A percentile compares a stretch with the other conserved stretches of the same genome.
These are phyloP conservation scores for cat (Felis catus) DNA, from an alignment of 2,113 vertebrate genomes.

Conservation along the genomic window DNA sequence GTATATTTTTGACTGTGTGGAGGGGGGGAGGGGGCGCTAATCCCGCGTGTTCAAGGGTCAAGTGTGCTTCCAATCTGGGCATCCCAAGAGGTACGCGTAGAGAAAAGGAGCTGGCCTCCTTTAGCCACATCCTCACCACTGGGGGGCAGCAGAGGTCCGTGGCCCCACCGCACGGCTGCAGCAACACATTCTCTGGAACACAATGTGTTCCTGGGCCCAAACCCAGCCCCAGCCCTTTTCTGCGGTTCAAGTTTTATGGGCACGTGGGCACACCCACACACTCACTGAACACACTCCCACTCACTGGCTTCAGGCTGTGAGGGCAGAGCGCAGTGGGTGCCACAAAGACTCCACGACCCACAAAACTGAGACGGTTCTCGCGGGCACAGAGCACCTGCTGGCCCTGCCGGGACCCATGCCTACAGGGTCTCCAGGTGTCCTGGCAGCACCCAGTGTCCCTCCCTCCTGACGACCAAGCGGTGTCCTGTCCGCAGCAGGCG, in stretches of 20 bases:
- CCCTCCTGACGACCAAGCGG: neutral
- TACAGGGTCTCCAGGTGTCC: neutral
- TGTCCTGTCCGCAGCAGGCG: neutral
- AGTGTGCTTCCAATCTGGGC: neutral
- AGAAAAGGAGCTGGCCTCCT: neutral
- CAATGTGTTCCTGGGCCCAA: neutral
- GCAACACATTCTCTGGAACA: fast-evolving
- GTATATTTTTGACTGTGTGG: too few species aligned
- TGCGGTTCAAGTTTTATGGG: neutral
- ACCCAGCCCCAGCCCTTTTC: fast-evolving
- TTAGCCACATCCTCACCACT: neutral
- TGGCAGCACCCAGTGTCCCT: neutral
- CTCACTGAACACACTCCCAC: too few species aligned
- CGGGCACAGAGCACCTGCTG: neutral
- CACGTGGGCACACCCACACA: neutral
- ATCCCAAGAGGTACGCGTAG: neutral
- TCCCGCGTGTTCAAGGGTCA: neutral
- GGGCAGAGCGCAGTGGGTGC: neutral
- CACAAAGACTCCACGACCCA: neutral
- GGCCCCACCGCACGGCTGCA: too few species aligned
- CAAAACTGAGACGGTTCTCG: neutral
- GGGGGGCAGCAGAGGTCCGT: slow-evolving; percentile 42
- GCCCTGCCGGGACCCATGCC: neutral
- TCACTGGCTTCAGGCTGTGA: neutral
- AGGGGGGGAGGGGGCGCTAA: neutral